Percentiles rank a stretch among this genome's conserved stretches.
Conservation (phyloP, 2,888 invertebrate genomes). For the Idaea biselata region DNA sequence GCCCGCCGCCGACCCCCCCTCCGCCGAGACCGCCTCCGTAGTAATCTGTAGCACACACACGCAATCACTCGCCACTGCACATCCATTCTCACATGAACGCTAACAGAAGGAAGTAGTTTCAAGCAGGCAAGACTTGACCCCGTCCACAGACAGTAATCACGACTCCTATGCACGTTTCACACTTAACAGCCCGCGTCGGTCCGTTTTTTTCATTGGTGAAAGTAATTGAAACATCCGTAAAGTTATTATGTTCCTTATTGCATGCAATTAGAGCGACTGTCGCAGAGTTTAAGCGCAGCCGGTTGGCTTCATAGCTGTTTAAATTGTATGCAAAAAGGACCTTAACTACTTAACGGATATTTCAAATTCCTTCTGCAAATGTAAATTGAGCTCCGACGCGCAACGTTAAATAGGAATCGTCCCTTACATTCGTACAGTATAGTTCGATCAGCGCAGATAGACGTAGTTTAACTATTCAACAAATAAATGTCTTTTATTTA, state of each 20-base stretch:
- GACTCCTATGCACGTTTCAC: not conserved
- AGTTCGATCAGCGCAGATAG: conserved; percentile 9
- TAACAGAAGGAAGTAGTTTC: not conserved
- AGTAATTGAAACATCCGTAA: too few species aligned
- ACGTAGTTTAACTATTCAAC: conserved; percentile 7
- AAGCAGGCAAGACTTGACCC: not conserved
- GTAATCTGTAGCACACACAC: conserved; percentile 57
- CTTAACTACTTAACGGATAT: too few species aligned
- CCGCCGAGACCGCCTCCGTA: conserved; percentile 77
- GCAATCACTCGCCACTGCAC: not conserved
- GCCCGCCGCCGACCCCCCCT: conserved; percentile 49
- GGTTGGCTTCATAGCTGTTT: too few species aligned
- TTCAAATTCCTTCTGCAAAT: too few species aligned
- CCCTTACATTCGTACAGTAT: not conserved
- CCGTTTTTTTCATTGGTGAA: too few species aligned
- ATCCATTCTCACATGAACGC: not conserved
- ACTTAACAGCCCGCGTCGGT: too few species aligned
- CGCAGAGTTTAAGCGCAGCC: too few species aligned
- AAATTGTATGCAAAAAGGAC: too few species aligned
- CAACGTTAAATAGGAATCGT: too few species aligned
- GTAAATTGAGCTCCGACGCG: too few species aligned
- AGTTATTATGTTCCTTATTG: too few species aligned
- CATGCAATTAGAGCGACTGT: too few species aligned
- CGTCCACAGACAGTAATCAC: not conserved
- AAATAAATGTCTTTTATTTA: not conserved